Evolutionary conservation across 1,140 invertebrate genomes (phyloP), one percentile per base, ranked within the genome.

Genomic region (Brachionus asplanchnoidis): DNA sequence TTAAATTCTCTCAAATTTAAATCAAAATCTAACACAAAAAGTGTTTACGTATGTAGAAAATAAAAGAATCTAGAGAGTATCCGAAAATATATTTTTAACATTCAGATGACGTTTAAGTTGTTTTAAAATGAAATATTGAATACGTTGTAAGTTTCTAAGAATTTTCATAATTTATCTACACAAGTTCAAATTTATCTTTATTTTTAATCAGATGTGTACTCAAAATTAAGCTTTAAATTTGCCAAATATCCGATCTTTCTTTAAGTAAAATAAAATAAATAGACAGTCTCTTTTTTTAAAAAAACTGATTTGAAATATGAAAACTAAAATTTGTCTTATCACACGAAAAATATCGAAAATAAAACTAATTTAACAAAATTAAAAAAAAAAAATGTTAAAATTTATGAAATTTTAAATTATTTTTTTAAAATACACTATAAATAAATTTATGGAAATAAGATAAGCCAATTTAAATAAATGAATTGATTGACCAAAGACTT

Each of bases 21-120:
- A 77, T 50, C n/a, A 77, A 77, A 77, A 77, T 77, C 23, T 26
- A 42, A 17, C 20, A 42, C 32, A 14, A 50, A 77, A 77, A 77
- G 46, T 77, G 73, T 77, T 77, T 77, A 77, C 73, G 73, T 77
- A 77, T 77, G 23, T 44, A 73, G 40, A 36, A 73, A 42, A 20
- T 36, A 42, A 40, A 32, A 1, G 32, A 40, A 68, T 14, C 28
- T 68, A 68, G 23, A 68, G 14, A 44, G 68, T 73, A 73, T 73
- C 36, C 68, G 36, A 42, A 40, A 42, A 73, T 0, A 40, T 7
- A 32, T 36, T 36, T 68, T 40, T 32, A 60, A 32, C 14, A 73
- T 46, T 73, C 7, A 20, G 68, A 73, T 73, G 68, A 73, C 68
- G 68, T 73, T 73, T 73, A 73, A 44, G 32, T 17, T 40, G 17